Base-by-base conservation (phyloP, 2,888 invertebrate species). In the Oxytorus armatus region DNA sequence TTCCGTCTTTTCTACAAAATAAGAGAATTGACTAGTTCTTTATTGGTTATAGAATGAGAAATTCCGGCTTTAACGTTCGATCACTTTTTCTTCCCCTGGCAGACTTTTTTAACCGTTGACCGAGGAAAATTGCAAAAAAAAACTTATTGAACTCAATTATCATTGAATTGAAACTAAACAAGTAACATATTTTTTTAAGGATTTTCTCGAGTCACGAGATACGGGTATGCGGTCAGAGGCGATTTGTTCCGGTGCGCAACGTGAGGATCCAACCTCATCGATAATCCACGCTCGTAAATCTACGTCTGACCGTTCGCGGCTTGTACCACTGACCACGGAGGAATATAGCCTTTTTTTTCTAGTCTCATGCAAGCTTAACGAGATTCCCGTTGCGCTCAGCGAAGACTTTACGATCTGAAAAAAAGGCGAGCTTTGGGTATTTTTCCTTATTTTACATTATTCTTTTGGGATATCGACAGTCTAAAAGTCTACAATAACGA, bases 241-340 rank as follows among this genome's bases (percentile, higher is more conserved):
- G 72, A 72, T 76, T 72, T 39, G 70, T 53, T 25, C 44, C 47
- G 39, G 66, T 21, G 21, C 39, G 61, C 49, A 65, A n/a, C 21
- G 61, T 16, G 29, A 29, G 42, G 53, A 72, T 76, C 53, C 72
- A 33, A 55, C 72, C 65, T 49, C 53, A 53, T 68, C 66, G 72
- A 79, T 76, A 76, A 79, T 76, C 44, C 44, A 5, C 2, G 8
- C 61, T 76, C 79, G 79, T 79, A 76, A 79, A 76, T 76, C 44
- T 39, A 5, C n/a, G 79, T 68, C 61, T 47, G 79, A 76, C 76
- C 47, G 68, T 76, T 47, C 72, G 44, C 18, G 47, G 53, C 51
- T 66, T 25, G 57, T 66, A 75, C 57, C 42, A 61, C 75, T 61
- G 59, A 61, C 44, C 53, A 44, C 29, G 36, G 8, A 47, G 66